Conservation (phyloP, 2,797 vertebrate genomes). For the Graptemys geographica region DNA sequence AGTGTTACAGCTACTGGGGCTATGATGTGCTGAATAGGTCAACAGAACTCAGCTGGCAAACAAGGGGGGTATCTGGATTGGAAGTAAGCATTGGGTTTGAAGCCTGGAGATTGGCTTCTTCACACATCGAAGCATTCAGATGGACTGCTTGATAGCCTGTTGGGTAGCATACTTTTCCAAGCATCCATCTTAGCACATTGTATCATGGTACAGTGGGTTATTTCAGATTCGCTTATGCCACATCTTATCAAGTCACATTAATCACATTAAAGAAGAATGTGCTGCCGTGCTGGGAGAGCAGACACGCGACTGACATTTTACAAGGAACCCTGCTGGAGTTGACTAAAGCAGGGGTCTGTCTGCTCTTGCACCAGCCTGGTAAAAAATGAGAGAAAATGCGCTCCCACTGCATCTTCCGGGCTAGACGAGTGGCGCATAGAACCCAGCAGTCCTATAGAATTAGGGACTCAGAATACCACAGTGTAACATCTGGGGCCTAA, state of each 20-base stretch:
- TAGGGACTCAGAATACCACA: not conserved
- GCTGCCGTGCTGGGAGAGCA: not conserved
- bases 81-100: accelerated
- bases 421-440: not conserved
- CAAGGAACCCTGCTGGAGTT: not conserved
- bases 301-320: not conserved
- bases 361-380: not conserved
- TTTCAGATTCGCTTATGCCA: not conserved
- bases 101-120: not conserved
- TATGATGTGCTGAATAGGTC: not conserved
- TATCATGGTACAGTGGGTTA: accelerated
- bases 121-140: accelerated
- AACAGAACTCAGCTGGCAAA: not conserved
- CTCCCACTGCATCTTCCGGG: not conserved
- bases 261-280: not conserved
- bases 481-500: not conserved
- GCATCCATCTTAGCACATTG: not conserved
- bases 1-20: too few relatives aligned
- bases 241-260: not conserved
- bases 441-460: not conserved
- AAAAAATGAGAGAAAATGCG: not conserved
- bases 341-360: not conserved
- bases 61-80: accelerated
- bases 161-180: not conserved
- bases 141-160: accelerated